Evolutionary conservation across 1,140 invertebrate genomes (phyloP).

Genomic region (Acromyrmex charruanus): DNA sequence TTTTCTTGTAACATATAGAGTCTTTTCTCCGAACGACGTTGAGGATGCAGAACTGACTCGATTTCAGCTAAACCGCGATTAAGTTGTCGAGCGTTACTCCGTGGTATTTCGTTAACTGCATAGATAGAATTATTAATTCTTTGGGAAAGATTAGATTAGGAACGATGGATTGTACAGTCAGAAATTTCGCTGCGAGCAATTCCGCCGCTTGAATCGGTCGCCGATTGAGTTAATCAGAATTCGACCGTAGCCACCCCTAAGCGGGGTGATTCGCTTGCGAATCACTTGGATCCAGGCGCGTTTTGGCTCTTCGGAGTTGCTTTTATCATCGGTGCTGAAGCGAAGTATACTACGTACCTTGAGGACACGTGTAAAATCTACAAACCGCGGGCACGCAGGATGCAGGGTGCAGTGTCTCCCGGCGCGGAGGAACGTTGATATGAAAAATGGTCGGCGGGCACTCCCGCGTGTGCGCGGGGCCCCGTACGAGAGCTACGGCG

Average conservation of each 20-base stretch:
- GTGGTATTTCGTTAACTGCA: neutral
- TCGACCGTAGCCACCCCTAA: neutral
- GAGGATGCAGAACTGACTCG: neutral
- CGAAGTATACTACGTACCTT: neutral
- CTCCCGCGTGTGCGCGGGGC: constrained; percentile 19
- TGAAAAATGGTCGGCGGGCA: constrained; percentile 57
- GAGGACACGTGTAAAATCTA: constrained; percentile 50
- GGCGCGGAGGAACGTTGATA: constrained; percentile 33
- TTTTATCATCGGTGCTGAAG: neutral
- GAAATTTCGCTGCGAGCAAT: neutral
- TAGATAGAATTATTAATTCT: neutral
- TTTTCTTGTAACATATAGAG: too few relatives aligned
- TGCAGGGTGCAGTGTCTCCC: neutral
- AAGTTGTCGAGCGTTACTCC: neutral
- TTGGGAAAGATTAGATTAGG: neutral
- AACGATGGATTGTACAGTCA: neutral
- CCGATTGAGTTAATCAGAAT: constrained; percentile 6
- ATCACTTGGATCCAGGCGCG: neutral
- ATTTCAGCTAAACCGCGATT: neutral
- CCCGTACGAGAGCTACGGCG: constrained; percentile 65
- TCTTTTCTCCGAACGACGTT: neutral
- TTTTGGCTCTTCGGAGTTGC: neutral
- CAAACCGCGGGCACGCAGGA: constrained; percentile 36
- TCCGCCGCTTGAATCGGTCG: neutral
- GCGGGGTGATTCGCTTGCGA: neutral